phyloP scores from a whole-genome alignment of 2,797 vertebrate genomes.

The Diplodus sargus region DNA sequence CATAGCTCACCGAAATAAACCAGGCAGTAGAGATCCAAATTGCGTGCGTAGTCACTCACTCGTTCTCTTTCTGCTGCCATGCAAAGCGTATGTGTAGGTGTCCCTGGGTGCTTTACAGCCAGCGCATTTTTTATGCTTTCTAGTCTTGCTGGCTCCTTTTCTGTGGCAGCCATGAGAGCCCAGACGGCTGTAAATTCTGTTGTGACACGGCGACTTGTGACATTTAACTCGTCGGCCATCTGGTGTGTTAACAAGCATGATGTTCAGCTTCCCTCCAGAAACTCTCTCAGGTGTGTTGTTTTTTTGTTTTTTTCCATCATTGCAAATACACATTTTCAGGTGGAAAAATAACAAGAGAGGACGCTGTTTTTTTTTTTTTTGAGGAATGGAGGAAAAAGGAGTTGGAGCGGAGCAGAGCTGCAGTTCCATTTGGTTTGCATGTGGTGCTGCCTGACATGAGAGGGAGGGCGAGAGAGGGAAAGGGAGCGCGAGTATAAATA shows the following conservation, averaged over 20 bases:
- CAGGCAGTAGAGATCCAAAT: slow-evolving; percentile 13
- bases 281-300: slow-evolving; percentile 2
- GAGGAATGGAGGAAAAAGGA: slow-evolving; percentile 17
- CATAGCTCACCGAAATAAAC: slow-evolving; percentile 66
- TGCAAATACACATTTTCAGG: neutral
- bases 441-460: slow-evolving; percentile 86
- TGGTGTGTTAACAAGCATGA: slow-evolving; percentile 37
- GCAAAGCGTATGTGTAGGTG: slow-evolving; percentile 9
- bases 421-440: slow-evolving; percentile 85
- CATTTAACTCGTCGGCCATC: slow-evolving; percentile 51
- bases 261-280: slow-evolving; percentile 40
- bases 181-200: slow-evolving; percentile 49
- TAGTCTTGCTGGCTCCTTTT: neutral
- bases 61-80: slow-evolving; percentile 16
- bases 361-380: slow-evolving; percentile 23
- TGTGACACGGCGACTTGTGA: slow-evolving; percentile 55
- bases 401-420: slow-evolving; percentile 82
- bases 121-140: neutral
- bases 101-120: neutral
- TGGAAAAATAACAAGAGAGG: neutral
- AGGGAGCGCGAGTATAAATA: slow-evolving; percentile 91
- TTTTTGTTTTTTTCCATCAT: neutral
- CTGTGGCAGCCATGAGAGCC: slow-evolving; percentile 2
- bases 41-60: slow-evolving; percentile 6
- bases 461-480: slow-evolving; percentile 69